These are phyloP conservation scores for Aproaerema taeniolella DNA, from an alignment of 2,888 invertebrate genomes.

Conservation along the genomic window DNA sequence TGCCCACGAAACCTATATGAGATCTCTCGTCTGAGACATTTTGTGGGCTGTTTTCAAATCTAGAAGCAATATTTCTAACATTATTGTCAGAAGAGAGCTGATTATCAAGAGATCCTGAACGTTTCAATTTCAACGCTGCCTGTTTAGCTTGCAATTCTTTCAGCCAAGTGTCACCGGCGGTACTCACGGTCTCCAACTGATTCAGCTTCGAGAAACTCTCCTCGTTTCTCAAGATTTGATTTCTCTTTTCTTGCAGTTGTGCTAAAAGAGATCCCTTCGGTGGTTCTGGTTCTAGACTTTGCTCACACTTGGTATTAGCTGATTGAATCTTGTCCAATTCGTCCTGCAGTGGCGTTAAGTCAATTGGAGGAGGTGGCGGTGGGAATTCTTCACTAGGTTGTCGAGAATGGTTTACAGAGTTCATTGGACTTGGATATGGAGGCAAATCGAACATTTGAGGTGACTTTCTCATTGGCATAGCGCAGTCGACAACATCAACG, in stretches of 20 bases:
- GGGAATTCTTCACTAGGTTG: conserved; percentile 94
- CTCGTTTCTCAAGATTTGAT: conserved; percentile 75
- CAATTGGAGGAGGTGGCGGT: conserved; percentile 89
- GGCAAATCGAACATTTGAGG: conserved; percentile 80
- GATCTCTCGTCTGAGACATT: conserved; percentile 52
- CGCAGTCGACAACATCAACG: conserved; percentile 81
- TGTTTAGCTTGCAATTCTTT: conserved; percentile 89
- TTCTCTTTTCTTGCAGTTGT: conserved; percentile 80
- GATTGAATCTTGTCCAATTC: conserved; percentile 72
- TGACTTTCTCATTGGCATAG: conserved; percentile 53
- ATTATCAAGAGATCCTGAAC: conserved; percentile 54
- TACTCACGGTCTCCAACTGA: conserved; percentile 44
- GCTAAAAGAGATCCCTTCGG: conserved; percentile 73
- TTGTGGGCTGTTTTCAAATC: conserved; percentile 80
- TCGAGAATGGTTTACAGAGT: conserved; percentile 87
- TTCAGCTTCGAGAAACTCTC: conserved; percentile 43
- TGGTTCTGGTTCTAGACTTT: conserved; percentile 42
- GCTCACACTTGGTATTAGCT: conserved; percentile 30
- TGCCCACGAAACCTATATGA: conserved; percentile 59
- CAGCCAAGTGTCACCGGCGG: conserved; percentile 80
- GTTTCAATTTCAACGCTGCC: conserved; percentile 68
- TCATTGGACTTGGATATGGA: conserved; percentile 88
- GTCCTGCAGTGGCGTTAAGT: conserved; percentile 80
- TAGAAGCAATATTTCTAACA: conserved; percentile 89
- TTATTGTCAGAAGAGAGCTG: conserved; percentile 68